A percentile compares a stretch with the other conserved stretches of the same genome.
Evolutionary conservation across 30 jellyfish, hydroid and myxozoan species (phyloP).

Genomic region (Mastigias papua): DNA sequence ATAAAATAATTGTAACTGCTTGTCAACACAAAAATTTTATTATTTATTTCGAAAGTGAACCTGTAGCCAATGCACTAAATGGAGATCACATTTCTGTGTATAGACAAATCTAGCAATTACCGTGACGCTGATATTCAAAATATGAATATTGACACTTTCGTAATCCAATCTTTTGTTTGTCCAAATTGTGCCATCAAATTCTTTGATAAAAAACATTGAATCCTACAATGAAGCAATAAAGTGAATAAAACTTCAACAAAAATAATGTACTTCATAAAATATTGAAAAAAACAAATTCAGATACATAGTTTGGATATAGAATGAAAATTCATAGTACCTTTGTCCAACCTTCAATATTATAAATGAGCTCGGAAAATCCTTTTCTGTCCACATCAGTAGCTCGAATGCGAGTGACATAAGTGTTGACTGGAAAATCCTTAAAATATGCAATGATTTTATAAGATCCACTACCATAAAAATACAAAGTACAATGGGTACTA

Average conservation of each 20-base stretch:
- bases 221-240: too few relatives aligned
- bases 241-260: too few relatives aligned
- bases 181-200: slow-evolving; percentile 77
- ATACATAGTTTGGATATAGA: too few relatives aligned
- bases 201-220: slow-evolving; percentile 49
- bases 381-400: slow-evolving; percentile 78
- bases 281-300: too few relatives aligned
- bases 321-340: too few relatives aligned
- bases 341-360: slow-evolving; percentile 67
- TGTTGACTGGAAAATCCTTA: slow-evolving; percentile 68
- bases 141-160: slow-evolving; percentile 33
- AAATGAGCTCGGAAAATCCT: slow-evolving; percentile 66
- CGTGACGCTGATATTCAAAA: slow-evolving; percentile 66
- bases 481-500: too few relatives aligned
- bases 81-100: not conserved
- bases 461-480: too few relatives aligned
- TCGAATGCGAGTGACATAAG: slow-evolving; percentile 72
- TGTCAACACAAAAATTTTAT: too few relatives aligned
- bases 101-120: not conserved
- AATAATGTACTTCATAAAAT: too few relatives aligned
- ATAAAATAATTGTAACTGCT: not conserved
- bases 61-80: too few relatives aligned
- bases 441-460: too few relatives aligned
- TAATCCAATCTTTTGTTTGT: slow-evolving; percentile 68
- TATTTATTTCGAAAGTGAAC: too few relatives aligned